Percentiles rank a stretch among this genome's conserved stretches.
Conservation (phyloP, 1,140 invertebrate genomes). For the Platorchestia sp. region DNA sequence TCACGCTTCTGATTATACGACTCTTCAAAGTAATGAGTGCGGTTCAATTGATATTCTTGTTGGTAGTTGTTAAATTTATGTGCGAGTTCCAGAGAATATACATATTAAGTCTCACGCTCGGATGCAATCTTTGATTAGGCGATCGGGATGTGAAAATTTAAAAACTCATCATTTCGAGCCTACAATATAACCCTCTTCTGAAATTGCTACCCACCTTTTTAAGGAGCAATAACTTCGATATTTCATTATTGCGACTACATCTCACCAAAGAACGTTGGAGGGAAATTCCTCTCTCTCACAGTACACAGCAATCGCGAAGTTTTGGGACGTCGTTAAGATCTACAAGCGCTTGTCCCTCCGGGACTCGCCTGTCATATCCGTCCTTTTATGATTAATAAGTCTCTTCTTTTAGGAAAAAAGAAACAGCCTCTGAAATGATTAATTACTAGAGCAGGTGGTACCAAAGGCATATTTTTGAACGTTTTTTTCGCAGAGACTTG, state of each 20-base stretch:
- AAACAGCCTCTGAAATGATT: not conserved
- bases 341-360: not conserved
- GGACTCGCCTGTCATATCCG: not conserved
- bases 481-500: not conserved
- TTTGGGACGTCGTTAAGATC: not conserved
- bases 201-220: too few relatives aligned
- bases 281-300: not conserved
- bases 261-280: not conserved
- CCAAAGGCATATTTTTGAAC: not conserved
- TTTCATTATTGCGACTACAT: not conserved
- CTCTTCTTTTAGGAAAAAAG: slow-evolving; percentile 7
- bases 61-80: too few relatives aligned
- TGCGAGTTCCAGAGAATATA: too few relatives aligned
- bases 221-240: too few relatives aligned
- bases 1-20: too few relatives aligned
- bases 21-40: too few relatives aligned
- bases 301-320: not conserved
- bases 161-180: too few relatives aligned
- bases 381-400: slow-evolving; percentile 39
- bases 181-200: too few relatives aligned
- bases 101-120: too few relatives aligned
- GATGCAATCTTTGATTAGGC: too few relatives aligned
- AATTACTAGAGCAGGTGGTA: slow-evolving; percentile 28
- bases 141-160: too few relatives aligned
- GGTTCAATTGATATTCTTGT: too few relatives aligned